Evolutionary conservation across 2,888 invertebrate genomes (phyloP), one percentile per base, ranked within the genome.

Genomic region (Serrognathus titanus): DNA sequence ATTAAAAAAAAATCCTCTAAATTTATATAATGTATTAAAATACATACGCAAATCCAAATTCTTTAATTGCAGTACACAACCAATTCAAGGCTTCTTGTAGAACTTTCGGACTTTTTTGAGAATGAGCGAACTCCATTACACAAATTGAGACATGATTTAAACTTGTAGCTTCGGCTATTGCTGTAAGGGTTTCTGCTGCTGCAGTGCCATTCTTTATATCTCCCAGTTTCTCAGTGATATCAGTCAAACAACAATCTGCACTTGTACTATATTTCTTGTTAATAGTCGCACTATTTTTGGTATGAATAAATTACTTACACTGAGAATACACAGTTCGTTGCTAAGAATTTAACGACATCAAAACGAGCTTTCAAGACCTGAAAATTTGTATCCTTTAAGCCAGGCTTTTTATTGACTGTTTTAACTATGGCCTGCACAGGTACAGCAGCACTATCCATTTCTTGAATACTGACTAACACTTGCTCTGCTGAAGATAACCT

Each of bases 81-180:
- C 95, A 96, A 55, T 83, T 82, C 52, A 95, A 81, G 54, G 91
- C 82, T 75, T 95, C 95, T 0, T 90, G 86, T 71, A 94, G 92
- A 40, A 94, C 92, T 77, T 94, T 94, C 0, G 95, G 95, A 71
- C 90, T 95, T 78, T 94, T 94, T 75, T 94, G 93, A 8, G 80
- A 79, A 76, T 94, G 91, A 0, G 92, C 90, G 71, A 85, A 88
- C 2, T 85, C 81, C 20, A 93, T 77, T 0, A 89, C 85, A 71
- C 88, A 86, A 36, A 83, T 82, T 1, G 90, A 82, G 0, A 94
- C 85, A 61, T 86, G 85, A 53, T 92, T 90, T 8, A 95, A 77
- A 31, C 85, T 86, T 3, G 87, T 87, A 0, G 88, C 87, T 69
- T 93, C 94, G 0, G 94, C 87, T 20, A 95, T 84, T 0, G 86